A percentile compares a stretch with the other conserved stretches of the same genome.
Evolutionary conservation across 2,797 vertebrate species (phyloP).

Genomic region (Mus minutoides): DNA sequence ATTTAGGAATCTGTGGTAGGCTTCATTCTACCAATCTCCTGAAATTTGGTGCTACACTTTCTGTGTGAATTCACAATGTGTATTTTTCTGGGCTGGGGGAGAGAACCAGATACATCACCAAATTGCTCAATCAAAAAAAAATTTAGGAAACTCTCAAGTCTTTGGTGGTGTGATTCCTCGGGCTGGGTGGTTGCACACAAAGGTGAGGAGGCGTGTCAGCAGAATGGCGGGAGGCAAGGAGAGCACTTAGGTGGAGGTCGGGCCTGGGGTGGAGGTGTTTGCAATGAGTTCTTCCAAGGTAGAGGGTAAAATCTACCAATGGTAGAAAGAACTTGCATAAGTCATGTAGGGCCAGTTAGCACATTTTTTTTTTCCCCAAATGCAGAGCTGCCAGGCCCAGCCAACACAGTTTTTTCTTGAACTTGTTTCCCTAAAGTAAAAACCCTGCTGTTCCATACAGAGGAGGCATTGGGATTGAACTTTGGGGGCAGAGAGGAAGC

Average conservation of each 20-base stretch:
- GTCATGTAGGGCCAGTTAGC: neutral
- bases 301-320: neutral
- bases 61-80: neutral
- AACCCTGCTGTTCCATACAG: neutral
- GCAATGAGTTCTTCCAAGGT: neutral
- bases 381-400: neutral
- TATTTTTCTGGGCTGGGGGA: neutral
- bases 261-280: neutral
- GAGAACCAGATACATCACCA: neutral
- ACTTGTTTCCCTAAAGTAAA: neutral
- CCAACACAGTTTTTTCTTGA: neutral
- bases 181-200: neutral
- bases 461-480: neutral
- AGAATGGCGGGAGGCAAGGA: neutral
- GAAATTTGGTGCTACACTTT: neutral
- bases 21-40: neutral
- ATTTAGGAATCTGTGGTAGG: neutral
- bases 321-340: neutral
- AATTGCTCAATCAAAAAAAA: neutral
- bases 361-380: neutral
- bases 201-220: too few species aligned
- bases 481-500: neutral
- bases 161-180: neutral
- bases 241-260: neutral
- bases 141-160: neutral